Evolutionary conservation across 30 jellyfish, hydroid and myxozoan genomes (phyloP), one percentile per base, ranked within the genome.

Genomic region (Mastigias papua): DNA sequence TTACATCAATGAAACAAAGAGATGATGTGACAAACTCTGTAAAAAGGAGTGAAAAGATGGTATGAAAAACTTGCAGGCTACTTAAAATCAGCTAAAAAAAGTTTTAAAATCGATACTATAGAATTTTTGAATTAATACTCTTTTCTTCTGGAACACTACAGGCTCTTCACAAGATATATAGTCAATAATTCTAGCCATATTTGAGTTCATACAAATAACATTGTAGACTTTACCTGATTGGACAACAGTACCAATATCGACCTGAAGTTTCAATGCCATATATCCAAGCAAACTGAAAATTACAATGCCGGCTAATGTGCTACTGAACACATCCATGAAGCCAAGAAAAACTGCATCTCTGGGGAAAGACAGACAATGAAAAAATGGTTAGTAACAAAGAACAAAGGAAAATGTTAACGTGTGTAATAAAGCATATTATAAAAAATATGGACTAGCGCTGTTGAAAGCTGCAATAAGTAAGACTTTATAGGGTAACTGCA

Each of bases 231-330:
- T 77, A 91, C 98, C 98, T 30, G 94, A 82, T 4, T 73, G 84
- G 42, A 86, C 98, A 27, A 92, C 98, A n/a, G 58, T 50, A 27
- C 84, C 48, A 10, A 92, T 86, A 30, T 66, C 92, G 22, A 80
- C 90, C 6, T 86, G 82, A 23, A 92, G 66, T 35, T 75, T 86
- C 27, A 73, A 62, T 9, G 98, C 82, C 92, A 92, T 92, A 75
- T 76, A 92, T 21, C 98, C 98, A 31, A 92, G 94, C 48, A 92
- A 76, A 57, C 96, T 82, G 78, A 92, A 92, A 0, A 92, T 92
- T 77, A 92, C 98, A 63, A 92, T 75, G 15, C 98, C 98, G 20
- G 98, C 98, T 27, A 92, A 80, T 21, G 96, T 82, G 78, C 96
- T 82, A 46, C 97, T 92, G 50, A 86, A 80, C 27, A 84, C 78